Evolutionary conservation across 2,797 vertebrate species (phyloP), one percentile per base, ranked within the genome.

Genomic region (Chloroceryle amazona): DNA sequence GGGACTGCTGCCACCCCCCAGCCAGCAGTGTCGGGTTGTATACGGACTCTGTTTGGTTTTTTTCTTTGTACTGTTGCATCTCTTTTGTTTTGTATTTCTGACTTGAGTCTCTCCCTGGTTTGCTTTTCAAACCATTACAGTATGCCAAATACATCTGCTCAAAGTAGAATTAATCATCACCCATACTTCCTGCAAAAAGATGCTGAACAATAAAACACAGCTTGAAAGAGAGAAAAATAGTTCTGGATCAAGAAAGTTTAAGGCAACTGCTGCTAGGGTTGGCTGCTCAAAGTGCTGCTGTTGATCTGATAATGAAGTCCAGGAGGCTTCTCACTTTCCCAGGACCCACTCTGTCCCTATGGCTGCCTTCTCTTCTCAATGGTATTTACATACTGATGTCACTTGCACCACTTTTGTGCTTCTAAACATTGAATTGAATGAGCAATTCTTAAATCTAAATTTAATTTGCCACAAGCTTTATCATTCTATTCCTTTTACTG

Each of bases 301-400:
- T 49, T 78, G 44, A 6, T 82, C 10, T 2, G 0, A 5, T 20
- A 72, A 68, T 17, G 35, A 75, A 42, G 16, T 31, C 10, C 31
- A 44, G 47, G 13, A 4, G 9, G 3, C 0, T 22, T 3, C 0
- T 63, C 23, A 3, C 60, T 62, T 39, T 52, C 6, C 17, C 35
- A 51, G 20, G 20, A 63, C 3, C 5, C 4, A 1, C 8, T 74
- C n/a, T 87, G 4, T 1, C 17, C 2, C 22, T 13, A 11, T 22
- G 41, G 3, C 31, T 71, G 11, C n/a, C 19, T 61, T 46, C 13
- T 20, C 19, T 61, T 46, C 13, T 20, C 10, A 6, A 17, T 42
- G 13, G 2, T 41, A 58, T 41, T 85, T 75, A 25, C 19, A 7
- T 41, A 47, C 20, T 31, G 5, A 5, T 51, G 23, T 55, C 33